These are phyloP conservation scores for Drosophila percnosoma DNA, from an alignment of 2,888 invertebrate species.

Conservation along the genomic window DNA sequence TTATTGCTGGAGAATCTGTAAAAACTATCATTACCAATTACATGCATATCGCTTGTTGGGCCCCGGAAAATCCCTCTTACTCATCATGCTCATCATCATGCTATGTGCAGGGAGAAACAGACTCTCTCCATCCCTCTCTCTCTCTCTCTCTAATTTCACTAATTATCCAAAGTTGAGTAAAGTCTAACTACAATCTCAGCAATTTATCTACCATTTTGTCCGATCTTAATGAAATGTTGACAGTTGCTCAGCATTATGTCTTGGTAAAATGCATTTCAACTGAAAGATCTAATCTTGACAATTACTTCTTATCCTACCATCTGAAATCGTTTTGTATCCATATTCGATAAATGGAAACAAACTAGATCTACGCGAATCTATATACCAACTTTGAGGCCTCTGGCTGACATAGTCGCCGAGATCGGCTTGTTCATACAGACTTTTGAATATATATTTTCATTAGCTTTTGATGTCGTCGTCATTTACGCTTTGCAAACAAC, in stretches of 20 bases:
- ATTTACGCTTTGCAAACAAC: not conserved
- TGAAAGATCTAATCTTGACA: not conserved
- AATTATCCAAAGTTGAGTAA: not conserved
- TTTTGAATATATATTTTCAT: not conserved
- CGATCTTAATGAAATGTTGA: not conserved
- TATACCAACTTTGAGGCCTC: not conserved
- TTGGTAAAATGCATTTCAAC: not conserved
- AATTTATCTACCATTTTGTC: not conserved
- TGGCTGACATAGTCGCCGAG: not conserved
- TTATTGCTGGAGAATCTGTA: not conserved
- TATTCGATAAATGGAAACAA: not conserved
- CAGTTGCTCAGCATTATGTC: not conserved
- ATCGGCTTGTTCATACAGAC: not conserved
- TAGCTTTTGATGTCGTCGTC: not conserved
- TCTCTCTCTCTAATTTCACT: not conserved
- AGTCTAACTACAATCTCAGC: not conserved
- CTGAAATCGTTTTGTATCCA: not conserved
- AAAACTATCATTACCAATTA: constrained; percentile 45
- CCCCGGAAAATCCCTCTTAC: constrained; percentile 54
- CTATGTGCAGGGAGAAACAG: not conserved
- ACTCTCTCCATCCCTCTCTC: not conserved
- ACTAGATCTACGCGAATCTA: not conserved
- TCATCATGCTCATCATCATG: constrained; percentile 34
- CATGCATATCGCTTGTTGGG: constrained; percentile 32
- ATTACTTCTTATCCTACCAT: not conserved